Evolutionary conservation across 2,797 vertebrate species (phyloP).

Genomic region (Ammospiza maritima): DNA sequence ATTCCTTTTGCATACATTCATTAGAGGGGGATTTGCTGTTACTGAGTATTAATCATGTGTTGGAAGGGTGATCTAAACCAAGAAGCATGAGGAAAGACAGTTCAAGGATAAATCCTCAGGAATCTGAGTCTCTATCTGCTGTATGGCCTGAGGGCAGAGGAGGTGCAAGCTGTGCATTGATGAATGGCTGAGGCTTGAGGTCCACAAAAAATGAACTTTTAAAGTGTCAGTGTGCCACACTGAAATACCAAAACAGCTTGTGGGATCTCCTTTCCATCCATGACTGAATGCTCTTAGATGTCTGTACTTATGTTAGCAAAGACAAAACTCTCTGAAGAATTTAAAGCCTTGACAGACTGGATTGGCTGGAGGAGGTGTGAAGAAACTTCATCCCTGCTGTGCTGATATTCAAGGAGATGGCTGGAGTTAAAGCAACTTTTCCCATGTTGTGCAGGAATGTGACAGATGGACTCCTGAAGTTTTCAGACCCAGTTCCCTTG

Average conservation of each 20-base stretch:
- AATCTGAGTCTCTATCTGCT: background rate
- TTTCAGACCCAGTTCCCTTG: background rate
- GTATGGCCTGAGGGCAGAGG: background rate
- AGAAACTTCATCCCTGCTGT: background rate
- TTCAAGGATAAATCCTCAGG: background rate
- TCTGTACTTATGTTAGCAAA: background rate
- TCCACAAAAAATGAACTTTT: background rate
- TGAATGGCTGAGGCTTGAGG: background rate
- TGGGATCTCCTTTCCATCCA: background rate
- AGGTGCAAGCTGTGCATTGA: background rate
- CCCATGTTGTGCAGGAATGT: background rate
- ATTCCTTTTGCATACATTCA: conserved; percentile 29
- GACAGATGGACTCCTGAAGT: background rate
- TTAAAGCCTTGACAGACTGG: background rate
- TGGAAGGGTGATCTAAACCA: conserved; percentile 19
- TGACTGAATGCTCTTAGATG: background rate
- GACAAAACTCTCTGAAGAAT: background rate
- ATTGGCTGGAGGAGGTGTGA: background rate
- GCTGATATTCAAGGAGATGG: background rate
- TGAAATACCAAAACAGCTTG: background rate
- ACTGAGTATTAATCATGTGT: background rate
- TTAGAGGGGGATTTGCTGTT: conserved; percentile 26
- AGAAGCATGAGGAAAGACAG: background rate
- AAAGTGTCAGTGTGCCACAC: background rate
- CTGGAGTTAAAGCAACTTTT: background rate